A percentile compares a stretch with the other conserved stretches of the same genome.
Evolutionary conservation across 1,140 invertebrate genomes (phyloP).

Genomic region (Drosophila lacertosa): DNA sequence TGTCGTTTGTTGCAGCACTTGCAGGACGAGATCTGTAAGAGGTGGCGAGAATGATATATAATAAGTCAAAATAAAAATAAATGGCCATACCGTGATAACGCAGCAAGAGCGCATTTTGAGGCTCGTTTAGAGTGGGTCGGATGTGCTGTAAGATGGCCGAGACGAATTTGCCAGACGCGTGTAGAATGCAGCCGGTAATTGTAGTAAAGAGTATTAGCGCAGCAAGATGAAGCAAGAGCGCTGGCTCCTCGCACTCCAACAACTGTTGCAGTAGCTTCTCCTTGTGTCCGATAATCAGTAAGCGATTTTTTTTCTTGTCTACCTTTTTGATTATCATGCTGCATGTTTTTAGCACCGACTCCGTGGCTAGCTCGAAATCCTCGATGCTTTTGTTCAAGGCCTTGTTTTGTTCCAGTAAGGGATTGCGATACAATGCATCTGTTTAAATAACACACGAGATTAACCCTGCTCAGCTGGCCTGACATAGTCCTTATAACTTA

Average conservation of each 20-base stretch:
- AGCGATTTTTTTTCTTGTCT: conserved; percentile 94
- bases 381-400: conserved; percentile 88
- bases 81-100: conserved; percentile 90
- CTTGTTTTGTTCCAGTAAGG: conserved; percentile 87
- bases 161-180: conserved; percentile 96
- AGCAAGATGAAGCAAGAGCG: conserved; percentile 92
- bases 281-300: conserved; percentile 90
- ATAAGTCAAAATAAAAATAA: not conserved
- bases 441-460: not conserved
- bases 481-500: conserved; percentile 26
- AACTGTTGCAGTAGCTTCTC: conserved; percentile 93
- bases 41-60: not conserved
- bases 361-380: conserved; percentile 90
- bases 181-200: conserved; percentile 91
- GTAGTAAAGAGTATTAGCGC: conserved; percentile 92
- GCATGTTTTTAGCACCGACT: conserved; percentile 89
- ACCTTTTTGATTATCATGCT: conserved; percentile 94
- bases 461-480: not conserved
- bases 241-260: conserved; percentile 89
- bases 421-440: conserved; percentile 86
- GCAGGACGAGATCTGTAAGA: conserved; percentile 87
- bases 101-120: conserved; percentile 87
- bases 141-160: conserved; percentile 91
- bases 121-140: conserved; percentile 87
- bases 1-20: conserved; percentile 85